Base-by-base conservation (phyloP, 2,113 vertebrate genomes). In the Ceuthmochares aereus region DNA sequence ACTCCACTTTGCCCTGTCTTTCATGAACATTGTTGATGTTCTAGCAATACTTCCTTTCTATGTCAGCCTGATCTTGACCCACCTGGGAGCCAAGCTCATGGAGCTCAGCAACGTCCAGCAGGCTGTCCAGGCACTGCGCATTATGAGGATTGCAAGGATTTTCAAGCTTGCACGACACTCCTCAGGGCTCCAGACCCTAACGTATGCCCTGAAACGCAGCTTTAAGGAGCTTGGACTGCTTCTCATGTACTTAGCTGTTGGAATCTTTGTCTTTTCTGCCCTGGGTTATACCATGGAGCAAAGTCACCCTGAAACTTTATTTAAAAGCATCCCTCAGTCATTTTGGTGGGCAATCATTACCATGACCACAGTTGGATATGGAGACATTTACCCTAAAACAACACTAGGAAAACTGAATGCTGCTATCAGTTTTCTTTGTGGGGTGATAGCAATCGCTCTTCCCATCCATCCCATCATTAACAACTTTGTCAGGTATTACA, bases 331-430 rank as follows among this genome's bases (percentile, higher is more conserved):
- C 95, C 99, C 99, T 13, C 99, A 99, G 84, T 99, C 99, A 8
- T 99, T 99, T 96, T 99, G 99, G 99, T 99, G 99, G 99, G 99
- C 99, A 91, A 99, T 99, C 96, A 99, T 99, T 97, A 99, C 99
- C 93, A 99, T 99, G 99, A 99, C 99, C 63, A 99, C 99, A 0
- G 99, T 99, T 70, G 99, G 99, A 45, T 99, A 99, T 3, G 99
- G 99, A 3, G 99, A 99, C 89, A 99, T 99, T 94, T 99, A 99
- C 90, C 99, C 99, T 82, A 99, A 99, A 97, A 99, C 99, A 84
- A 99, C 99, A 0, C 97, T 99, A n/a, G 99, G 99, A 63, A 99
- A 99, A 92, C 98, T 99, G 94, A 99, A 99, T 26, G 99, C 99
- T 2, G 99, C 99, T 67, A 98, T 99, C 90, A 99, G 99, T 98